Conservation (phyloP, 2,113 vertebrate genomes). For the Zingel zingel region DNA sequence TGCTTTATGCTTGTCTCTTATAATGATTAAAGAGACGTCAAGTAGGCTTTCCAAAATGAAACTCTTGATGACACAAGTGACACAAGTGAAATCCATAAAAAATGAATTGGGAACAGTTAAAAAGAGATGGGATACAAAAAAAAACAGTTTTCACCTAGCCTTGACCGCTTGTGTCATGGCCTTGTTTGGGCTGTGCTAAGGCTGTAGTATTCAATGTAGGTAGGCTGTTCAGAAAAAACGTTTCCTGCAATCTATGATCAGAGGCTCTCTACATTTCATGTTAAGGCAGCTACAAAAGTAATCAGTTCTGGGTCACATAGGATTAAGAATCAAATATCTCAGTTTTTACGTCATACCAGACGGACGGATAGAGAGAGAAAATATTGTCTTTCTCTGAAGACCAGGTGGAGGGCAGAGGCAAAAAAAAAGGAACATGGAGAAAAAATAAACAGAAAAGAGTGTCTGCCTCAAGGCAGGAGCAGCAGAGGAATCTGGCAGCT, state of each 20-base stretch:
- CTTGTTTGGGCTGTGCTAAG: background rate
- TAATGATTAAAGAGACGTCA: conserved; percentile 6
- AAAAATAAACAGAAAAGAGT: background rate
- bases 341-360: background rate
- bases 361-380: background rate
- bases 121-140: too few species aligned
- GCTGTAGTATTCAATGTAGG: background rate
- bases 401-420: conserved; percentile 9
- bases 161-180: background rate
- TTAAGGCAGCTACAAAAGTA: background rate
- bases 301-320: conserved; percentile 10
- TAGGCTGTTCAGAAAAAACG: background rate
- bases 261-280: background rate
- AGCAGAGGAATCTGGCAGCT: conserved; percentile 19
- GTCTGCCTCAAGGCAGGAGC: conserved; percentile 35
- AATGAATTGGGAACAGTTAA: background rate
- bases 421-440: background rate
- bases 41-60: background rate
- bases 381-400: conserved; percentile 30
- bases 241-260: background rate
- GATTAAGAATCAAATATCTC: conserved; percentile 9
- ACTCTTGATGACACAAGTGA: background rate
- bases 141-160: background rate
- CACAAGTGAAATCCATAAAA: background rate
- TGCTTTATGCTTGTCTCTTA: conserved; percentile 6